Percentiles rank a stretch among this genome's conserved stretches.
Evolutionary conservation across 2,113 vertebrate genomes (phyloP).

Genomic region (Ursus arctos): DNA sequence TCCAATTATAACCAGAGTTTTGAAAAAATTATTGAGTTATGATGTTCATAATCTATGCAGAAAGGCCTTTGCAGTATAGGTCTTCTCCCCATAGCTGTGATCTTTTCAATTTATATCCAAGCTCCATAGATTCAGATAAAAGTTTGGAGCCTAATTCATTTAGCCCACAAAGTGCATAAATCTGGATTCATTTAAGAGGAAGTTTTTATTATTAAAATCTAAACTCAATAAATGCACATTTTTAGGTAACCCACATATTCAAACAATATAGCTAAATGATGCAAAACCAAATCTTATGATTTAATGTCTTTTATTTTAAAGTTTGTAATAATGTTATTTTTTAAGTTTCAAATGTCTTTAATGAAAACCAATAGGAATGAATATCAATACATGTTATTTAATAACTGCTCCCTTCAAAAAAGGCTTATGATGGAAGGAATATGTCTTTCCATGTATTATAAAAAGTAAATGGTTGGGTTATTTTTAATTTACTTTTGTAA

Average conservation of each 20-base stretch:
- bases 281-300: conserved; percentile 69
- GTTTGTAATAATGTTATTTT: background rate
- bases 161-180: conserved; percentile 92
- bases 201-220: conserved; percentile 80
- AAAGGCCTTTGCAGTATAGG: conserved; percentile 95
- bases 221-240: conserved; percentile 56
- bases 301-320: background rate
- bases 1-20: conserved; percentile 99
- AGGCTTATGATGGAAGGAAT: background rate
- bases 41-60: conserved; percentile 98
- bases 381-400: background rate
- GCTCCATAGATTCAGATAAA: conserved; percentile 93
- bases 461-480: background rate
- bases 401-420: background rate
- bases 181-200: conserved; percentile 90
- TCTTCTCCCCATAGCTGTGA: conserved; percentile 97
- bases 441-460: background rate
- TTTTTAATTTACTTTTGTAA: background rate
- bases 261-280: conserved; percentile 78
- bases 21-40: conserved; percentile 94
- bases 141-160: conserved; percentile 91
- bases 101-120: conserved; percentile 97
- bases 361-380: background rate
- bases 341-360: conserved; percentile 27
- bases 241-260: conserved; percentile 51